A percentile compares a stretch with the other conserved stretches of the same genome.
Conservation (phyloP, 92 coral and sea anemone species). For the Muricea muricata region DNA sequence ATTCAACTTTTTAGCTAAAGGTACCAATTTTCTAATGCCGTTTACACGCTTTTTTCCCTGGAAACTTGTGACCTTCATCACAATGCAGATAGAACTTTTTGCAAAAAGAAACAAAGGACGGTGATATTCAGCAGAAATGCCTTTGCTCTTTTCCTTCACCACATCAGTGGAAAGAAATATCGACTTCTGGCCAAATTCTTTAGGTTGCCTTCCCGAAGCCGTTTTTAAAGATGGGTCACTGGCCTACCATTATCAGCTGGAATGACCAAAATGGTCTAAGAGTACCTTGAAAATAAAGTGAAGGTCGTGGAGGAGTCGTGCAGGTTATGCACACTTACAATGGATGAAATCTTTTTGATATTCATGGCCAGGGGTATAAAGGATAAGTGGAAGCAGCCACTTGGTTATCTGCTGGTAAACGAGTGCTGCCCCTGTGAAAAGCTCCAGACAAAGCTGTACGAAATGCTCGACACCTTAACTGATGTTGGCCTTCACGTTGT, state of each 20-base stretch:
- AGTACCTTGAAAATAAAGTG: neutral
- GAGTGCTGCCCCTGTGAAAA: slow-evolving; percentile 18
- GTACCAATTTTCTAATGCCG: too few relatives aligned
- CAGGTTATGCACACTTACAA: slow-evolving; percentile 3
- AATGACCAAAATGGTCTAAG: neutral
- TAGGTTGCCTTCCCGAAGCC: neutral
- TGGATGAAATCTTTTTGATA: slow-evolving; percentile 40
- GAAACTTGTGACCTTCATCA: neutral
- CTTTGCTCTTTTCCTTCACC: neutral
- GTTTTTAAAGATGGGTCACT: neutral
- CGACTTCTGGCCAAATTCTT: neutral
- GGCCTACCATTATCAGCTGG: neutral
- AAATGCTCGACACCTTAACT: neutral
- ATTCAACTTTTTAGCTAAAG: too few relatives aligned
- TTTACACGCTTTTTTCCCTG: too few relatives aligned
- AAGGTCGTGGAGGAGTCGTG: neutral
- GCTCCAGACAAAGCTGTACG: neutral
- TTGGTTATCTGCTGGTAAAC: slow-evolving; percentile 18
- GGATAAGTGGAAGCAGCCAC: slow-evolving; percentile 48
- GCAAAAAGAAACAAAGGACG: neutral
- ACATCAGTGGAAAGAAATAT: neutral
- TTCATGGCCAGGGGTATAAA: slow-evolving; percentile 38
- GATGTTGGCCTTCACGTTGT: slow-evolving; percentile 10
- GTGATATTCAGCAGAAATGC: neutral
- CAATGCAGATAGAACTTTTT: neutral